Evolutionary conservation across 2,113 vertebrate species (phyloP).

Genomic region (Peromyscus californicus): DNA sequence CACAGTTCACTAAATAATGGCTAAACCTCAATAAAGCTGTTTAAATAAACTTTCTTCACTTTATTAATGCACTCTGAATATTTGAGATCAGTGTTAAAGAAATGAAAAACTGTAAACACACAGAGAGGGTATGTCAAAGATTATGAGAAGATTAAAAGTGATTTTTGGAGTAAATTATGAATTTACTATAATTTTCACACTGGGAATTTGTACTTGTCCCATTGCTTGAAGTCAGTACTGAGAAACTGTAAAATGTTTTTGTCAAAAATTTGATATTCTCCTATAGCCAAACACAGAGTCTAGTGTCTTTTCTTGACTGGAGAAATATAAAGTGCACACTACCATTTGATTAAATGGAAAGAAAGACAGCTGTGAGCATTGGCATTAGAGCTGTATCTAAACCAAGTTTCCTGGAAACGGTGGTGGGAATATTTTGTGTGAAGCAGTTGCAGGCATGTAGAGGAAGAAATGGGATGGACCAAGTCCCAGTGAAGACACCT

Average conservation of each 20-base stretch:
- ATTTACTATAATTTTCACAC: not conserved
- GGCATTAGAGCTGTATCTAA: not conserved
- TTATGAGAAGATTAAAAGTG: no score
- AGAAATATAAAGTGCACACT: not conserved
- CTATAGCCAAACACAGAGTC: not conserved
- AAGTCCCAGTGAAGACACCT: not conserved
- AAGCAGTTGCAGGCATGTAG: not conserved
- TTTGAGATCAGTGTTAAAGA: not conserved
- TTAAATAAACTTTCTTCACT: not conserved
- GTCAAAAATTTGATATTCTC: not conserved
- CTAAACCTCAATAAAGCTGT: not conserved
- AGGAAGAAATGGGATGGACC: not conserved
- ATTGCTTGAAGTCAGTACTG: not conserved
- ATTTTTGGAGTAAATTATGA: not conserved
- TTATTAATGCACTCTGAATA: not conserved
- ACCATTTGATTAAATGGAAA: not conserved
- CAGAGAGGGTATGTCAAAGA: not conserved
- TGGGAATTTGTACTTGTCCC: fast-evolving
- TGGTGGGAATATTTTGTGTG: not conserved
- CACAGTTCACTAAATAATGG: not conserved
- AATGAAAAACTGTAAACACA: not conserved
- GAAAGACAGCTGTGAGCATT: not conserved
- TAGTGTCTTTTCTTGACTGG: not conserved
- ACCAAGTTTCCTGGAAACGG: not conserved
- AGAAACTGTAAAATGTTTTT: not conserved